Evolutionary conservation across 2,797 vertebrate species (phyloP).

Genomic region (Decapterus maruadsi): DNA sequence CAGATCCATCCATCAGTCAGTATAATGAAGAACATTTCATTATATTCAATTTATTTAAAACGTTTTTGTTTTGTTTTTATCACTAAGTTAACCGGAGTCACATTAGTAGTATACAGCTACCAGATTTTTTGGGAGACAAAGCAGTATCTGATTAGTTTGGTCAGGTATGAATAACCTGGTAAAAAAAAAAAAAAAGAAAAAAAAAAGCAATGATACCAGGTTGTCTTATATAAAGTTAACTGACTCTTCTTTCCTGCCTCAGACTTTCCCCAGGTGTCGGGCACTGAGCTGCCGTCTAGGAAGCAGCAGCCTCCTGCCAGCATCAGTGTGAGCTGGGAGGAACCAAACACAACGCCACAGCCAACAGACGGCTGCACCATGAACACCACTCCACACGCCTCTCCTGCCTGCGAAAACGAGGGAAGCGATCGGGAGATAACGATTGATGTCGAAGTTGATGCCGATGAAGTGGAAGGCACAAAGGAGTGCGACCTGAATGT

Average conservation of each 20-base stretch:
- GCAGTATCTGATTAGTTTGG: too few relatives aligned
- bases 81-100: too few relatives aligned
- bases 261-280: conserved; percentile 13
- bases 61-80: too few relatives aligned
- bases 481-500: conserved; percentile 7
- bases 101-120: too few relatives aligned
- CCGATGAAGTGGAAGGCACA: background rate
- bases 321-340: conserved; percentile 9
- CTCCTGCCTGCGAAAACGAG: background rate
- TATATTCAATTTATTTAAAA: too few relatives aligned
- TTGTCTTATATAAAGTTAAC: background rate
- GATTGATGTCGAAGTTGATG: background rate
- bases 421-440: background rate
- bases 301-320: conserved; percentile 26
- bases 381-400: background rate
- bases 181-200: too few relatives aligned
- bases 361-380: background rate
- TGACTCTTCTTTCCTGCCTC: background rate
- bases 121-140: too few relatives aligned
- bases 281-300: background rate
- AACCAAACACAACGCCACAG: conserved; percentile 5
- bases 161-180: too few relatives aligned
- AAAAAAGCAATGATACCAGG: background rate
- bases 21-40: too few relatives aligned
- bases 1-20: too few relatives aligned